Base-by-base conservation (phyloP, 1,140 invertebrate species). In the Bombus waltoni region DNA sequence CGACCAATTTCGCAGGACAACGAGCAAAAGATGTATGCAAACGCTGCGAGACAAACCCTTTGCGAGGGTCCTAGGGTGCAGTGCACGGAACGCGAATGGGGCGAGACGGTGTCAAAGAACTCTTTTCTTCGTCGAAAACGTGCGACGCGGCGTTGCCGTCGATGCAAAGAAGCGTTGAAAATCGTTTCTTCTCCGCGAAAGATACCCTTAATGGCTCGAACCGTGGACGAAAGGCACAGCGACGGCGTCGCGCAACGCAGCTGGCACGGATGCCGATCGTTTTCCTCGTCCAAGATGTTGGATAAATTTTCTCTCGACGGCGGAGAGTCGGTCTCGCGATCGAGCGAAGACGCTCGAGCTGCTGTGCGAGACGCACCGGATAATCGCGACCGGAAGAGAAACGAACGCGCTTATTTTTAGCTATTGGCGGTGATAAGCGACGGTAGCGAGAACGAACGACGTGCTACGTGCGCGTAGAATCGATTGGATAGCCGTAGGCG, bases 1-100 rank as follows among this genome's bases (percentile, higher is more conserved):
- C 79, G 78, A 81, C 78, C 84, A 85, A 85, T 85, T 85, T 75
- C 84, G 79, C 79, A 68, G 84, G 79, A 85, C 84, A 75, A 85
- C 70, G 79, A 68, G 44, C 35, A 5, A 80, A 80, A 71, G 68
- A 85, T 85, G 84, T 81, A 81, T 75, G 79, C 84, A 68, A 81
- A 85, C 68, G 71, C 32, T 44, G 13, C 22, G 35, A 38, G 65
- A 66, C 25, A 57, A 22, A 18, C 40, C 53, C 32, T 44, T 32
- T n/a, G 6, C 25, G 25, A 79, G 42, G 68, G 44, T 22, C 35
- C 35, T 68, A 28, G 40, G 25, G 53, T 44, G 65, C 71, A 65
- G 22, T 22, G 72, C 47, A 53, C 47, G 25, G 13, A 53, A 53
- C 18, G 35, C 32, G 32, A 28, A 11, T 28, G 15, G 15, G 38